Evolutionary conservation across 2,888 invertebrate genomes (phyloP).

Genomic region (Tridacna crocea): DNA sequence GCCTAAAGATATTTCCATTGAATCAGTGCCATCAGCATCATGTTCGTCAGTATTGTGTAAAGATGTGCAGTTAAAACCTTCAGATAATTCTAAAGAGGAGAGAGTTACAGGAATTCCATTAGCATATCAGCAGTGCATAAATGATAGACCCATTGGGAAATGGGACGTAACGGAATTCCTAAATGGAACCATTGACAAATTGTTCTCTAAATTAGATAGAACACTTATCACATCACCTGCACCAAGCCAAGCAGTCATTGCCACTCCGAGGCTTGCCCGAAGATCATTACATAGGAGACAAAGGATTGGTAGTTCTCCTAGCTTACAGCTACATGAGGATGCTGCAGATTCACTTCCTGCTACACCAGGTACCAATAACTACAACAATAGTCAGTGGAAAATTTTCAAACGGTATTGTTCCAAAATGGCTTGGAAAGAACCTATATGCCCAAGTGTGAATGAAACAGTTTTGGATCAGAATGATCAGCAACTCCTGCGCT

Average conservation of each 20-base stretch:
- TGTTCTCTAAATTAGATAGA: conserved; percentile 70
- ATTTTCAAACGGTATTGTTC: conserved; percentile 43
- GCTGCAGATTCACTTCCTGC: conserved; percentile 15
- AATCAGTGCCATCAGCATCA: not conserved
- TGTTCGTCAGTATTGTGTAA: not conserved
- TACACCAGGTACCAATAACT: conserved; percentile 34
- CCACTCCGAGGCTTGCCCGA: conserved; percentile 47
- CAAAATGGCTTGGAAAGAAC: conserved; percentile 43
- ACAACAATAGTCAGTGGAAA: conserved; percentile 47
- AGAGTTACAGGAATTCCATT: conserved; percentile 6
- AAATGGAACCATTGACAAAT: conserved; percentile 63
- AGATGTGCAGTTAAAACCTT: not conserved
- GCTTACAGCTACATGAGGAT: conserved; percentile 28
- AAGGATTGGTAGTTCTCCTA: conserved; percentile 63
- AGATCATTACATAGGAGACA: conserved; percentile 51
- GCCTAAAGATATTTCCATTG: not conserved
- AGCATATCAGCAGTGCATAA: conserved; percentile 18
- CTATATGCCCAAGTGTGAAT: conserved; percentile 34
- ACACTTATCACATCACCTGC: conserved; percentile 31
- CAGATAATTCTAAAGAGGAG: not conserved
- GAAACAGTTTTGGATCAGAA: conserved; percentile 37
- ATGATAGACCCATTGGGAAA: not conserved
- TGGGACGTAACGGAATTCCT: conserved; percentile 54
- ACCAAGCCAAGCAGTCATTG: not conserved
- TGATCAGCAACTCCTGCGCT: conserved; percentile 62